Evolutionary conservation across 1,140 invertebrate species (phyloP).

Genomic region (Drosophila nigrodunni): DNA sequence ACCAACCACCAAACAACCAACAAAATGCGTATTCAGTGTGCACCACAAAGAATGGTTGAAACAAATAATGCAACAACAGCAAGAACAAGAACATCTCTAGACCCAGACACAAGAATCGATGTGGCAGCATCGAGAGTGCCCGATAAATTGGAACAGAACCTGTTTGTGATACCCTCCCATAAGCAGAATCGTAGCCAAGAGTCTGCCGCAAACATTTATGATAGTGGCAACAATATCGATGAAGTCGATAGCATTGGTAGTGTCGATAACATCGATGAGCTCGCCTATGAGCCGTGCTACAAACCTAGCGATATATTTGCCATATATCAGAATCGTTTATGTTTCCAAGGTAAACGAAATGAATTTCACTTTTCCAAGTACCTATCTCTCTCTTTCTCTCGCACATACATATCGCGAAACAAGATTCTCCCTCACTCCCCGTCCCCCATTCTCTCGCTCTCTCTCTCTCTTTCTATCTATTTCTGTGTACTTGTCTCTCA

Average conservation of each 20-base stretch:
- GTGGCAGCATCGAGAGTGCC: slow-evolving; percentile 33
- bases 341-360: slow-evolving; percentile 81
- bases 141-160: slow-evolving; percentile 69
- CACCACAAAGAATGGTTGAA: slow-evolving; percentile 53
- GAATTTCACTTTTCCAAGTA: slow-evolving; percentile 50
- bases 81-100: slow-evolving; percentile 37
- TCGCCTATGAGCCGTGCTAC: slow-evolving; percentile 79
- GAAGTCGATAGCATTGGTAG: slow-evolving; percentile 34
- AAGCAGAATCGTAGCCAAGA: slow-evolving; percentile 59
- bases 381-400: slow-evolving; percentile 21
- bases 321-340: slow-evolving; percentile 83
- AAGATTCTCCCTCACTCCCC: slow-evolving; percentile 2
- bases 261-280: slow-evolving; percentile 47
- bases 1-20: slow-evolving; percentile 1
- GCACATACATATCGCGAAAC: neutral
- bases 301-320: slow-evolving; percentile 81
- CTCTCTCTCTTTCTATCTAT: slow-evolving; percentile 6
- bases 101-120: slow-evolving; percentile 37
- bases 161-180: slow-evolving; percentile 73
- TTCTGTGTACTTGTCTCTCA: slow-evolving; percentile 24
- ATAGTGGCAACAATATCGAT: slow-evolving; percentile 40
- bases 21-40: slow-evolving; percentile 51
- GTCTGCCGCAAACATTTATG: slow-evolving; percentile 47
- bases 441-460: slow-evolving; percentile 4
- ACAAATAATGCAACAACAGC: slow-evolving; percentile 48